A percentile compares a stretch with the other conserved stretches of the same genome.
phyloP scores from a whole-genome alignment of 2,797 vertebrate species.

The Ciconia nigra region DNA sequence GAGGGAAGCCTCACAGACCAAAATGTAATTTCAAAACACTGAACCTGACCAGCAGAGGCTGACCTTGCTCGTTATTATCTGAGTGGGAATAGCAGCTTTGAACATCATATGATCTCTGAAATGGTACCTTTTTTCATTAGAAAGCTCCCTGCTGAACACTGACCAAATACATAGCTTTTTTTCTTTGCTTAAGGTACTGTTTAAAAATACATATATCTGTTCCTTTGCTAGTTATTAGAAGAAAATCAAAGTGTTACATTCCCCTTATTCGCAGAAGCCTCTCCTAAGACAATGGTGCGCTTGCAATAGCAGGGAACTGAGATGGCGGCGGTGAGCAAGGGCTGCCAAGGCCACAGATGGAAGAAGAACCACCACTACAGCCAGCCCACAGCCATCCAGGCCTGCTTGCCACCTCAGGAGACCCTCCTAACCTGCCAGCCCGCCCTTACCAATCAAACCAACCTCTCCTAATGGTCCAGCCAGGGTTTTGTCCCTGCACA shows the following conservation, averaged over 20 bases:
- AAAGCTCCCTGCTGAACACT: slow-evolving; percentile 69
- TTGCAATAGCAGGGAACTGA: neutral
- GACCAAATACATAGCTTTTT: slow-evolving; percentile 64
- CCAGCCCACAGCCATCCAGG: neutral
- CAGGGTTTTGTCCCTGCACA: neutral
- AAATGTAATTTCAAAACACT: slow-evolving; percentile 72
- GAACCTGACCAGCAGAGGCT: slow-evolving; percentile 67
- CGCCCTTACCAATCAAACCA: neutral
- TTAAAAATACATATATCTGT: slow-evolving; percentile 52
- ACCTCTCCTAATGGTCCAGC: neutral
- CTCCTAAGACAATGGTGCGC: slow-evolving; percentile 18
- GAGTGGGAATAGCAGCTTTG: slow-evolving; percentile 72
- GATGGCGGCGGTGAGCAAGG: neutral
- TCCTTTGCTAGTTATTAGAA: slow-evolving; percentile 60
- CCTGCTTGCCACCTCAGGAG: neutral
- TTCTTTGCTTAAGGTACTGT: slow-evolving; percentile 59
- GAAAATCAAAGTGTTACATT: slow-evolving; percentile 51
- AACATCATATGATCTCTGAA: slow-evolving; percentile 71
- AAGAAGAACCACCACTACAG: neutral
- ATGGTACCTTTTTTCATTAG: slow-evolving; percentile 72
- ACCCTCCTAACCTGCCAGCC: neutral
- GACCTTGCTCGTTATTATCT: slow-evolving; percentile 75
- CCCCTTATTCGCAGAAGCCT: neutral
- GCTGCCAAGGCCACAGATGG: neutral
- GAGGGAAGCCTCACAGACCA: slow-evolving; percentile 60